These are phyloP conservation scores for Stichopus chloronotus DNA, from an alignment of 35 echinoderm and acorn worm genomes.

Conservation along the genomic window DNA sequence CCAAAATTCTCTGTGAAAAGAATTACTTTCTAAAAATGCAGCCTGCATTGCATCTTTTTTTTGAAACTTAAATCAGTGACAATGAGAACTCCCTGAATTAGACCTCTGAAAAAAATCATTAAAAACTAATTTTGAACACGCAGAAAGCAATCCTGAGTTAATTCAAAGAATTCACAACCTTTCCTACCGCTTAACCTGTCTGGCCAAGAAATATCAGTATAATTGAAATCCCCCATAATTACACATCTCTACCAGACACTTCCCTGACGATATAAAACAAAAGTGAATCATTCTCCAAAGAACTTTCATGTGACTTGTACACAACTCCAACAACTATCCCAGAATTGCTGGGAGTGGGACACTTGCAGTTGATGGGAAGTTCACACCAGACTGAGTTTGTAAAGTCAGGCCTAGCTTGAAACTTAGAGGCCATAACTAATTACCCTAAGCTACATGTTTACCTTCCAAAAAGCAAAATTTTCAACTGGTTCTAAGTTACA, in stretches of 20 bases:
- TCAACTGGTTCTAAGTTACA: too few species aligned
- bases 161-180: not conserved
- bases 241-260: conserved; percentile 13
- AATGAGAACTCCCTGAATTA: too few species aligned
- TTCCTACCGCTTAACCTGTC: not conserved
- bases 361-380: not conserved
- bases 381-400: not conserved
- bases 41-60: too few species aligned
- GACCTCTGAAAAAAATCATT: too few species aligned
- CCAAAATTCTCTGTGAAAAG: too few species aligned
- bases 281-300: not conserved
- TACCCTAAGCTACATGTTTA: too few species aligned
- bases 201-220: not conserved
- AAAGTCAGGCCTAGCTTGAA: not conserved
- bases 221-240: not conserved
- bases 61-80: too few species aligned
- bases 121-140: too few species aligned
- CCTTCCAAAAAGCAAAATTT: too few species aligned
- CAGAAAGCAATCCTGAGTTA: conserved; percentile 1
- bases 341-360: not conserved
- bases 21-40: too few species aligned
- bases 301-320: not conserved
- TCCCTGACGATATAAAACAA: not conserved
- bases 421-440: not conserved
- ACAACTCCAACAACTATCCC: not conserved